Evolutionary conservation across 2,888 invertebrate species (phyloP).

Genomic region (Phyto melanocephala): DNA sequence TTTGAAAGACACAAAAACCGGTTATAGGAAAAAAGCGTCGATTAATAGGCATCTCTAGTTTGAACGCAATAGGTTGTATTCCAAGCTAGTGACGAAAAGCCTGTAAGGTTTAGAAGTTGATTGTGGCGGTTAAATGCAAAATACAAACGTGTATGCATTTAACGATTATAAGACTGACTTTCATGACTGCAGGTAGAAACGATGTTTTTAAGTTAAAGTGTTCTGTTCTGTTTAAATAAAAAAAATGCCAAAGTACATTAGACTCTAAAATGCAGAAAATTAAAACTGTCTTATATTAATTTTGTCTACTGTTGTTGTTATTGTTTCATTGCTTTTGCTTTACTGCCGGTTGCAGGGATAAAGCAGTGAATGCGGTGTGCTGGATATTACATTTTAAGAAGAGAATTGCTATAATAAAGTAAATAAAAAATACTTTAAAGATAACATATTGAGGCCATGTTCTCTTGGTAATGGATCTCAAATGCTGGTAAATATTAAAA

Average conservation of each 20-base stretch:
- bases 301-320: constrained; percentile 6
- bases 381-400: background rate
- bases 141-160: background rate
- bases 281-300: constrained; percentile 77
- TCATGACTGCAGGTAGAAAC: constrained; percentile 43
- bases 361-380: background rate
- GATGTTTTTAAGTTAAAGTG: too few relatives aligned
- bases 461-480: background rate
- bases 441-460: constrained; percentile 31
- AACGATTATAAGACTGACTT: constrained; percentile 8
- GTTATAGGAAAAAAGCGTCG: too few relatives aligned
- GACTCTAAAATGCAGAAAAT: constrained; percentile 75
- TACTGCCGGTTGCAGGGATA: background rate
- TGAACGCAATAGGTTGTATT: too few relatives aligned
- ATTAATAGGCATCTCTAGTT: too few relatives aligned
- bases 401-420: constrained; percentile 35
- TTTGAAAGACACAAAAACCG: too few relatives aligned
- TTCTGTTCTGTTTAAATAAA: too few relatives aligned
- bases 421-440: constrained; percentile 48
- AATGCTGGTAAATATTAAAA: background rate
- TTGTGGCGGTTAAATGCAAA: background rate
- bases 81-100: too few relatives aligned
- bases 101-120: background rate
- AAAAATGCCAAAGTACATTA: constrained; percentile 77
- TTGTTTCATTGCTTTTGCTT: background rate